Base-by-base conservation (phyloP, 2,113 vertebrate species). In the Hippoglossus stenolepis region DNA sequence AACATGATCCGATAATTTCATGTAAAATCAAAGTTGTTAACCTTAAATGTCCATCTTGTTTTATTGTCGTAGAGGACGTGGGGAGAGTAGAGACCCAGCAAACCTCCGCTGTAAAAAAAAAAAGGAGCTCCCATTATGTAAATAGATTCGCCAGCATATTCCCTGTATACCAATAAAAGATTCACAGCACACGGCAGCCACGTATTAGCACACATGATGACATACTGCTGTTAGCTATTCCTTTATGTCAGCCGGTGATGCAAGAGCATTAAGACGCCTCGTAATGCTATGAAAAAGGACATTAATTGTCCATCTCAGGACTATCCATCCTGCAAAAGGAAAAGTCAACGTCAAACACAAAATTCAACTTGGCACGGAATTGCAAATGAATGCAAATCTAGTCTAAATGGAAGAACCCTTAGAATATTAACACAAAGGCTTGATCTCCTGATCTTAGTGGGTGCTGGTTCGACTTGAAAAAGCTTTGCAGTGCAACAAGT, bases 101-200 rank as follows among this genome's bases (percentile, higher is more conserved):
- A 43, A 61, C 2, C 18, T 62, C 15, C 21, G 54, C n/a, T 0
- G 13, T 67, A 2, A 4, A 75, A 79, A 80, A 77, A 28, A 31
- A 31, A 80, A 68, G 76, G 18, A 70, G 13, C 43, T 35, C 66
- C 51, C 49, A 88, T 85, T 87, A 88, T 85, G 69, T 79, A 77
- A 84, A 86, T 70, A 71, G 53, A 76, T 67, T 63, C 53, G 38
- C 64, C 63, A 56, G 53, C 60, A 45, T 60, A 65, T 70, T 70
- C 72, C 66, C 73, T 23, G 5, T 24, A n/a, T 8, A 18, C 31
- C 74, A 58, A 67, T 80, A 79, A 85, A 60, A 58, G 43, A 60
- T 74, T 80, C 70, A 67, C 28, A 21, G 70, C 61, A 14, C 53
- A 38, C 23, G 24, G 47, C 31, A 12, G 49, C 51, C 45, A 31